Evolutionary conservation across 2,888 invertebrate genomes (phyloP).

Genomic region (Lysandra bellargus): DNA sequence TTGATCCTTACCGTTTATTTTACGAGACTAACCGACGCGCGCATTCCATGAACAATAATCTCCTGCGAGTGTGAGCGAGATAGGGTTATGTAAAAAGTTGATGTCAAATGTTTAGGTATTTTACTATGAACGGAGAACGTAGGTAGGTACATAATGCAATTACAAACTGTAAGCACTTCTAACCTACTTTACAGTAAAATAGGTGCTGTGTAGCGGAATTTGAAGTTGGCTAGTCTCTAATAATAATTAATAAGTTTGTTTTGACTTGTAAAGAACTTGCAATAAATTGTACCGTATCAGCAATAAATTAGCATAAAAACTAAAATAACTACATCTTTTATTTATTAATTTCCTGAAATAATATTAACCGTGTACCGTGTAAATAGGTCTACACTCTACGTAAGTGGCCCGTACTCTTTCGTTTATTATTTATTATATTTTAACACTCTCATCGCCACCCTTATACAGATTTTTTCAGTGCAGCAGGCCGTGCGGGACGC

Average conservation of each 20-base stretch:
- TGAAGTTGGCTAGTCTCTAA: neutral
- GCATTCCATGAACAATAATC: conserved; percentile 76
- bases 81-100: conserved; percentile 70
- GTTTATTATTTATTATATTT: too few relatives aligned
- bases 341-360: neutral
- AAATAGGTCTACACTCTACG: too few relatives aligned
- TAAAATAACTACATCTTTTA: neutral
- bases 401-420: too few relatives aligned
- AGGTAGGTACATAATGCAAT: conserved; percentile 74
- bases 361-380: too few relatives aligned
- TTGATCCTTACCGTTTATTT: conserved; percentile 54
- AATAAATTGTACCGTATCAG: neutral
- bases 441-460: too few relatives aligned
- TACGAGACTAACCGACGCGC: conserved; percentile 78
- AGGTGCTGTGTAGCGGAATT: conserved; percentile 46
- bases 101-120: conserved; percentile 80
- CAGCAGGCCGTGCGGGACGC: too few relatives aligned
- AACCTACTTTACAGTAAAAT: conserved; percentile 64
- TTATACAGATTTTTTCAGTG: too few relatives aligned
- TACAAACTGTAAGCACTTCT: conserved; percentile 69
- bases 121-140: conserved; percentile 71
- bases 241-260: neutral
- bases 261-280: conserved; percentile 16
- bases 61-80: conserved; percentile 69
- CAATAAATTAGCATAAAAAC: neutral